A percentile compares a stretch with the other conserved stretches of the same genome.
Evolutionary conservation across 2,113 vertebrate genomes (phyloP).

Genomic region (Siniperca chuatsi): DNA sequence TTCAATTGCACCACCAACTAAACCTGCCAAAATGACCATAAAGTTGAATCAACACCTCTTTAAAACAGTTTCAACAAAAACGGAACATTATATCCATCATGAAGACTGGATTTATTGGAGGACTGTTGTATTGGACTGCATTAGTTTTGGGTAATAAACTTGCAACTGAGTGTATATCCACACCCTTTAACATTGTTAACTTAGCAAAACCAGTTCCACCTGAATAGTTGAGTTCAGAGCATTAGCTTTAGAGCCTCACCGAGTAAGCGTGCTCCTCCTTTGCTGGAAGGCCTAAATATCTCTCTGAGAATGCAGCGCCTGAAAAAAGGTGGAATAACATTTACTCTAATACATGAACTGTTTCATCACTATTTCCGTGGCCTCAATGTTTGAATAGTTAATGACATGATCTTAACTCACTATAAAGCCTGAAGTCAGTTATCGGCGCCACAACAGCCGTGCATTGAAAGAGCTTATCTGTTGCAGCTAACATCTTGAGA

Average conservation of each 20-base stretch:
- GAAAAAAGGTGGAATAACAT: conserved; percentile 36
- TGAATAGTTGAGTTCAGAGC: not conserved
- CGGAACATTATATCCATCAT: not conserved
- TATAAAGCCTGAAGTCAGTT: conserved; percentile 87
- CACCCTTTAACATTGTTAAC: not conserved
- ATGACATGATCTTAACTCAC: conserved; percentile 73
- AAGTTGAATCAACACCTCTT: not conserved
- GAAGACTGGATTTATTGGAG: not conserved
- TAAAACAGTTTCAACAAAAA: not conserved
- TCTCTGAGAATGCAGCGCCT: conserved; percentile 88
- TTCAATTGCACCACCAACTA: conserved; percentile 6
- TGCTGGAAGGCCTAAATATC: conserved; percentile 85
- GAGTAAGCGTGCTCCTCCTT: conserved; percentile 86
- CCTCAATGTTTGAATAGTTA: not conserved
- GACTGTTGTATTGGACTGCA: not conserved
- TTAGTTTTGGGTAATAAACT: not conserved
- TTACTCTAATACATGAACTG: not conserved
- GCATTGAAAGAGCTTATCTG: conserved; percentile 85
- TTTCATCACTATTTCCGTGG: not conserved
- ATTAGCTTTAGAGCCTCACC: conserved; percentile 68
- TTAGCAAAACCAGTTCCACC: not conserved
- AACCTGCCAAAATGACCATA: conserved; percentile 1
- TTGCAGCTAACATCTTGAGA: conserved; percentile 86
- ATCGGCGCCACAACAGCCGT: conserved; percentile 84
- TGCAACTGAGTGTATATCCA: not conserved